These are phyloP conservation scores for Charadrius vociferus DNA, from an alignment of 2,113 vertebrate species.

Conservation along the genomic window DNA sequence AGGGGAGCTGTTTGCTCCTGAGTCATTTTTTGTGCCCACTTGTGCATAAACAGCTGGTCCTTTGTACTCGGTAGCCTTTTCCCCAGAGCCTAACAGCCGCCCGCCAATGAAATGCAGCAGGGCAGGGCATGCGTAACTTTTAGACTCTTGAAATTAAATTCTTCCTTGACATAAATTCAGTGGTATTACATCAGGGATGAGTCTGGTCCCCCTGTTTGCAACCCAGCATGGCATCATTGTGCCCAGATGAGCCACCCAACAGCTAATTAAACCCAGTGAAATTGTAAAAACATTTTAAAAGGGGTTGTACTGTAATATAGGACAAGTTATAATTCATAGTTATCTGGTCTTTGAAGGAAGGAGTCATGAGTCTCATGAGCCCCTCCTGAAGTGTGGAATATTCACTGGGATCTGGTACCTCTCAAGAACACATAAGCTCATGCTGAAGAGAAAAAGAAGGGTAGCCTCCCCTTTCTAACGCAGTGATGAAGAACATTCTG, in stretches of 20 bases:
- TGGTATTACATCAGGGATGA: background rate
- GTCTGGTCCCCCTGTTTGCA: background rate
- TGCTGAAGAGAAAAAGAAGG: background rate
- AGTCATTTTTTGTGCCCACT: slow-evolving; percentile 18
- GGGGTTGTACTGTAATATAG: background rate
- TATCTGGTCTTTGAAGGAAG: background rate
- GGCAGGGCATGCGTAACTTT: background rate
- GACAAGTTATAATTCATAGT: background rate
- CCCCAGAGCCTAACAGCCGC: background rate
- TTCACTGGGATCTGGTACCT: background rate
- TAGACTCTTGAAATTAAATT: background rate
- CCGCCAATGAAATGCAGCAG: fast-evolving
- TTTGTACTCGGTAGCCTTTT: background rate
- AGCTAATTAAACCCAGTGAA: background rate
- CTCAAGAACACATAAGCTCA: background rate
- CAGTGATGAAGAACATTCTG: background rate
- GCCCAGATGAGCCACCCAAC: background rate
- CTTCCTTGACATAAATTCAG: background rate
- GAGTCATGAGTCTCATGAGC: background rate
- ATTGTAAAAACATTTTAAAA: background rate
- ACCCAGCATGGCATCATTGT: background rate
- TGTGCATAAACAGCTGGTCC: slow-evolving; percentile 14
- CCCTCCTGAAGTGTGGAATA: background rate
- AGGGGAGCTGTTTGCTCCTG: background rate
- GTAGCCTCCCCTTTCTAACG: background rate